Evolutionary conservation across 2,888 invertebrate genomes (phyloP).

Genomic region (Neoaliturus tenellus): DNA sequence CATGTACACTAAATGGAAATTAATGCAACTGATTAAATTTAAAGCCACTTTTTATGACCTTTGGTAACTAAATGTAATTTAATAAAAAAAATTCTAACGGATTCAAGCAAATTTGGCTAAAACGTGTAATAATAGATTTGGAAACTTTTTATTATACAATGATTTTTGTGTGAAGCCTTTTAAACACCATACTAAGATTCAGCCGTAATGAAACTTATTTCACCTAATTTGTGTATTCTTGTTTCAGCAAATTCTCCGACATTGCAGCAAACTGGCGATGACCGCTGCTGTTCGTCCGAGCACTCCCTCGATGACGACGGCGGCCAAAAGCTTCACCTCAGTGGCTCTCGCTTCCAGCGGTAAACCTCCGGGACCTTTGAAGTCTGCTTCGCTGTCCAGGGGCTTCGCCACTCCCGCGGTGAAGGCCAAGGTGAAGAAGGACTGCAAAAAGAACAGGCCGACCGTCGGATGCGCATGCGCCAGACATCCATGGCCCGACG

Average conservation of each 20-base stretch:
- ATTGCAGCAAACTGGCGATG: background rate
- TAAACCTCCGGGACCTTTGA: background rate
- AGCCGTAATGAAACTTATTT: too few relatives aligned
- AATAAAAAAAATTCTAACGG: too few relatives aligned
- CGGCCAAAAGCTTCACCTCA: background rate
- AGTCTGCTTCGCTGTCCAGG: background rate
- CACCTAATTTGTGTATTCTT: background rate
- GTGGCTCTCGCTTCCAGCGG: background rate
- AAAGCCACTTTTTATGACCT: too few relatives aligned
- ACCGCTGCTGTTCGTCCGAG: background rate
- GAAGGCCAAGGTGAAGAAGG: background rate
- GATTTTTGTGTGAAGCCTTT: too few relatives aligned
- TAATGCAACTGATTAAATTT: too few relatives aligned
- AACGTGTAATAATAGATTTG: too few relatives aligned
- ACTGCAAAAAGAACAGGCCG: conserved; percentile 20
- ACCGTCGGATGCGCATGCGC: conserved; percentile 20
- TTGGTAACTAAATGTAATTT: too few relatives aligned
- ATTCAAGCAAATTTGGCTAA: too few relatives aligned
- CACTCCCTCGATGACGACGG: background rate
- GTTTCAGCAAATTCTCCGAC: conserved; percentile 5
- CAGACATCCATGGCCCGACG: conserved; percentile 19
- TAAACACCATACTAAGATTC: too few relatives aligned
- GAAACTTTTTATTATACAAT: too few relatives aligned
- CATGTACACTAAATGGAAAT: too few relatives aligned
- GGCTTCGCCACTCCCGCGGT: background rate